Evolutionary conservation across 2,113 vertebrate species (phyloP).

Genomic region (Amblyornis subalaris): DNA sequence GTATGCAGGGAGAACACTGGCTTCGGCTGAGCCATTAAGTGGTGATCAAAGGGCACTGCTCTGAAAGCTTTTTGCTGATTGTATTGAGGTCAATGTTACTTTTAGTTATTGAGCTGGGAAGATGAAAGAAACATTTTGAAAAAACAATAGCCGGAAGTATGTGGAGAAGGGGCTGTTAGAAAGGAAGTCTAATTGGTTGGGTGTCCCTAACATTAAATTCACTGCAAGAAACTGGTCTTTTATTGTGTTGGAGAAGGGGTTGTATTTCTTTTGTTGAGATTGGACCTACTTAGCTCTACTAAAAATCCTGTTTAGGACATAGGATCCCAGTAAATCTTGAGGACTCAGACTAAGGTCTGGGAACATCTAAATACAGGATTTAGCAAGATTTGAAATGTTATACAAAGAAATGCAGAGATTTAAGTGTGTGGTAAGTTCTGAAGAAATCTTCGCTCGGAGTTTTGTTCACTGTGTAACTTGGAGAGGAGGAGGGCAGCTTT

Average conservation of each 20-base stretch:
- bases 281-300: background rate
- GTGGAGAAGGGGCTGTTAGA: background rate
- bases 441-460: background rate
- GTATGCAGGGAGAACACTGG: background rate
- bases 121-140: background rate
- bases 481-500: accelerated
- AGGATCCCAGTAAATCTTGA: background rate
- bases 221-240: background rate
- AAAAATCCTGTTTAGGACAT: background rate
- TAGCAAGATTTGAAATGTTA: background rate
- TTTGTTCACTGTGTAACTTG: background rate
- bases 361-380: background rate
- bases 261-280: background rate
- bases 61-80: background rate
- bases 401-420: background rate
- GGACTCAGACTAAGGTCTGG: background rate
- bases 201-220: background rate
- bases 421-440: background rate
- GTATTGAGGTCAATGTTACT: background rate
- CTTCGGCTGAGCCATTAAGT: background rate
- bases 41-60: background rate
- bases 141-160: background rate
- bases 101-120: background rate
- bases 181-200: background rate
- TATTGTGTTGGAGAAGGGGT: background rate